phyloP scores from a whole-genome alignment of 2,113 vertebrate species.

The Erinaceus europaeus region DNA sequence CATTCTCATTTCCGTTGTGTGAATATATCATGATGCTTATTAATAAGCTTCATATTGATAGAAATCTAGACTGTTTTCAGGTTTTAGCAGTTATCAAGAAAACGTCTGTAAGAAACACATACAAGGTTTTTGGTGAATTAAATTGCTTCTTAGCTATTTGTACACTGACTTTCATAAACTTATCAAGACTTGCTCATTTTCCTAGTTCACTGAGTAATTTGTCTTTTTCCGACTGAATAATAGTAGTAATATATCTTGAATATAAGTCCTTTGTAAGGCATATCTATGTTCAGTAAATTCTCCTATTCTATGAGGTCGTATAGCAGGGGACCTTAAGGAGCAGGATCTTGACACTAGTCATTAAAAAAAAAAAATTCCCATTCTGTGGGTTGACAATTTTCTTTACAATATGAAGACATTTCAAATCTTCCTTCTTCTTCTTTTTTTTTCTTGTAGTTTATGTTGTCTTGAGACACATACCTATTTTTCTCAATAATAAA shows the following conservation, averaged over 20 bases:
- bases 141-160: neutral
- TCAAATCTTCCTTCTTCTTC: neutral
- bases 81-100: constrained; percentile 17
- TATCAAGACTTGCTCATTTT: neutral
- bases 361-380: no score
- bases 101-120: neutral
- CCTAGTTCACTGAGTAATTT: neutral
- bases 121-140: neutral
- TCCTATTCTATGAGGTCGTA: neutral
- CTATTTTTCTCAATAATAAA: neutral
- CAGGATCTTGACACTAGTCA: no score
- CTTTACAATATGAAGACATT: neutral
- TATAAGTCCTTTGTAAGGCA: neutral
- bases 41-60: neutral
- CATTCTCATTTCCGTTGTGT: neutral
- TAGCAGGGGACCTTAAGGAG: no score
- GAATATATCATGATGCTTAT: neutral
- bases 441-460: neutral
- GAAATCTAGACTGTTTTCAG: neutral
- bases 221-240: neutral
- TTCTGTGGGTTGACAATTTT: neutral
- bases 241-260: neutral
- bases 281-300: neutral
- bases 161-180: neutral
- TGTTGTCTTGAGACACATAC: neutral